Base-by-base conservation (phyloP, 92 coral and sea anemone species). In the Montipora capitata region DNA sequence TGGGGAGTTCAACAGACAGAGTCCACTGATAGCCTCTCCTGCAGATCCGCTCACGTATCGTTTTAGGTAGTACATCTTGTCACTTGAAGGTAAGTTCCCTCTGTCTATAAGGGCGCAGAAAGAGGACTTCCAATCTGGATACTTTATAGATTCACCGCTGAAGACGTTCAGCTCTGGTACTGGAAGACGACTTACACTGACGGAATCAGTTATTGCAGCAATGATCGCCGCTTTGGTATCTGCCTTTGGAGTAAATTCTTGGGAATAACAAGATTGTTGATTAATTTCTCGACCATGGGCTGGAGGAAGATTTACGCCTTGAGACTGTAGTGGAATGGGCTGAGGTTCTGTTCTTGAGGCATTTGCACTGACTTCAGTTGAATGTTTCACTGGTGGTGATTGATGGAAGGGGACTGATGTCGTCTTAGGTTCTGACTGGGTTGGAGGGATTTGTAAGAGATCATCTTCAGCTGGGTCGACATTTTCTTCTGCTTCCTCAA, bases 41-140 rank as follows among this genome's bases (percentile, higher is more conserved):
- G 88, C 88, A 18, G 59, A 61, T 56, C 88, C 74, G 10, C 72
- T 40, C 4, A 72, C 73, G 12, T 83, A 83, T n/a, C 61, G 58
- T 49, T 83, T 83, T n/a, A 83, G 48, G 16, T 83, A 72, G 11
- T 72, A 83, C 72, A 83, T 73, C 81, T 83, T 83, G 4, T 83
- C 88, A 6, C 69, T 82, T 40, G 76, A 3, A 0, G 87, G 43
- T 70, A 82, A 38, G 75, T 42, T 42, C 68, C 70, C 38, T 10
- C 78, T 18, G 65, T 83, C 41, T 70, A 83, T 83, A 44, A 72
- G 62, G 8, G 80, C 78, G 10, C 59, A 61, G 57, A 83, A 72
- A 20, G 87, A 72, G 7, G 87, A 70, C 44, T 57, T 83, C 87
- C 87, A 83, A 12, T 83, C 79, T 10, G 79, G 72, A 15, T 83